Evolutionary conservation across 2,888 invertebrate genomes (phyloP), one percentile per base, ranked within the genome.

Genomic region (Drosophila austrosaltans): DNA sequence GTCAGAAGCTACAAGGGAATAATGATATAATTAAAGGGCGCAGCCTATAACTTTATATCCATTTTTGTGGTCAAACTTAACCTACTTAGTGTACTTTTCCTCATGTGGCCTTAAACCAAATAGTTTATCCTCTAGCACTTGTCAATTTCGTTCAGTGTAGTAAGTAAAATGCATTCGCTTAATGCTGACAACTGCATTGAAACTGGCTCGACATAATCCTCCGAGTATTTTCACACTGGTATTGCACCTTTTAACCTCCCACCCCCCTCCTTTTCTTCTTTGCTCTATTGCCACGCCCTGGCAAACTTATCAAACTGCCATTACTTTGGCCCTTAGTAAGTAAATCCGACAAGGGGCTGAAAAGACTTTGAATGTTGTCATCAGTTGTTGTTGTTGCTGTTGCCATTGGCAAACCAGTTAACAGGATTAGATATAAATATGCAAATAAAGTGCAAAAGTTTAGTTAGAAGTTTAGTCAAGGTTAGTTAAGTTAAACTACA

Each of bases 341-440:
- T 53, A 78, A 85, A 80, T 78, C 81, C 81, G 81, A 86, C 84
- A 79, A 72, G 74, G 74, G 72, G 71, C 69, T 64, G 48, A 57
- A 30, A 62, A 62, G 69, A 48, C 48, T 48, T 25, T 48, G 22
- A 48, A 62, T 76, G 75, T 75, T 87, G 83, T 61, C 84, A 84
- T 84, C 81, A 77, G 79, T 74, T 72, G 36, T 36, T 32, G 79
- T 74, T 72, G 74, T 68, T 63, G 53, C 73, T 72, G 16, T 16
- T 16, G 16, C 16, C 16, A 16, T 16, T 16, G 16, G 16, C 16
- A 16, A 16, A 10, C 53, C 60, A 72, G 83, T 76, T 75, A 85
- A 76, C 65, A 63, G 82, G 64, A 78, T 81, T 84, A 81, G 80
- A 82, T 89, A 87, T 8, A 78, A 78, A 86, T 87, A 86, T 86